phyloP scores from a whole-genome alignment of 2,888 invertebrate genomes.

The Acanthosepion pharaonis region DNA sequence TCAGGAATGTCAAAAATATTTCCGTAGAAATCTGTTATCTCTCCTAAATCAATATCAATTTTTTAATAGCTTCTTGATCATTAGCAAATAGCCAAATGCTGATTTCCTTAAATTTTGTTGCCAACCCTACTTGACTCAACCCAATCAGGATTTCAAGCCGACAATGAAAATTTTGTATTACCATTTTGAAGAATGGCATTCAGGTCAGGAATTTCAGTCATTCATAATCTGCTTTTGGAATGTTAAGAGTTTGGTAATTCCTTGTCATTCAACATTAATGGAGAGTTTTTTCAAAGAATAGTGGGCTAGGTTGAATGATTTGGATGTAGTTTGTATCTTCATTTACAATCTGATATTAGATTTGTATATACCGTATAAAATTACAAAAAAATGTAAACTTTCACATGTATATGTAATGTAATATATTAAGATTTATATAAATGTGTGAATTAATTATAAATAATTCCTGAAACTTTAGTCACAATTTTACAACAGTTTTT shows the following conservation, averaged over 20 bases:
- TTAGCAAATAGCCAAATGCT: not conserved
- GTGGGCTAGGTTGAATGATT: not conserved
- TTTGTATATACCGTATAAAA: not conserved
- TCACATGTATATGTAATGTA: too few relatives aligned
- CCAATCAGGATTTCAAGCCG: not conserved
- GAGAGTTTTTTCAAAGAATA: not conserved
- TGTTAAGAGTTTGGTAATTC: not conserved
- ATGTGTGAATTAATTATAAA: too few relatives aligned
- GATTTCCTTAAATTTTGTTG: not conserved
- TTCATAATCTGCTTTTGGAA: not conserved
- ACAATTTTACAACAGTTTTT: too few relatives aligned
- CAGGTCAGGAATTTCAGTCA: constrained; percentile 20
- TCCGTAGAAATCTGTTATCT: not conserved
- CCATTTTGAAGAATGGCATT: not conserved
- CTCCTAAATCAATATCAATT: not conserved
- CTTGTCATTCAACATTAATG: not conserved
- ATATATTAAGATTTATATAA: too few relatives aligned
- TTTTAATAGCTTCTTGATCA: not conserved
- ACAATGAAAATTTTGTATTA: not conserved
- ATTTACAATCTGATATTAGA: not conserved
- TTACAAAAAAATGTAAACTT: too few relatives aligned
- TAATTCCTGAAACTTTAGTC: too few relatives aligned
- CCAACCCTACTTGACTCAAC: not conserved
- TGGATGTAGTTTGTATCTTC: not conserved
- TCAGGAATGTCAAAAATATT: not conserved